Conservation (phyloP, 2,888 invertebrate species). For the Notodromas monacha region DNA sequence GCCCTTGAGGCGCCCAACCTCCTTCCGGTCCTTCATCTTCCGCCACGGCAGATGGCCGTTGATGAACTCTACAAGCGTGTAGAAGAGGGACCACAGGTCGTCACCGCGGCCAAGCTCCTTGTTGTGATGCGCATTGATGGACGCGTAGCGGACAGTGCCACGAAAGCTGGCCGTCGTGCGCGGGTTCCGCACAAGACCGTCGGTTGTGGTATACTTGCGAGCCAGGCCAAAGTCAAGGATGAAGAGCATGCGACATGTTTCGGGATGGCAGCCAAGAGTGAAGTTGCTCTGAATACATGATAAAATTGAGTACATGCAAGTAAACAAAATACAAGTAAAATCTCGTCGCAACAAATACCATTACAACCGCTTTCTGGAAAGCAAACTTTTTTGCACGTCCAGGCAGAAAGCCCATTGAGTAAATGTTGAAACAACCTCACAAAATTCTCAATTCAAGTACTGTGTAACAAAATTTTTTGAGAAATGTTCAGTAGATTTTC, state of each 20-base stretch:
- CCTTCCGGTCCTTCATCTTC: slow-evolving; percentile 92
- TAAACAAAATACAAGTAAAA: too few species aligned
- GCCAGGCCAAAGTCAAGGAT: slow-evolving; percentile 98
- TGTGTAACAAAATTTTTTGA: too few species aligned
- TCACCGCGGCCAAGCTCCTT: slow-evolving; percentile 97
- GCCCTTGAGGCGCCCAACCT: slow-evolving; percentile 32
- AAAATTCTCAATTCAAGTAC: too few species aligned
- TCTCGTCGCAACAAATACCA: too few species aligned
- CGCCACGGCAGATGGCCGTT: slow-evolving; percentile 94
- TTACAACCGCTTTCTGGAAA: too few species aligned
- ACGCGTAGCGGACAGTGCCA: slow-evolving; percentile 90
- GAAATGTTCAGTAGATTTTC: too few species aligned
- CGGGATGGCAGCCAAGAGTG: slow-evolving; percentile 74
- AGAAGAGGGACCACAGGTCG: slow-evolving; percentile 94
- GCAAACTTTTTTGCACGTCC: too few species aligned
- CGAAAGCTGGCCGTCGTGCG: slow-evolving; percentile 89
- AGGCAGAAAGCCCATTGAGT: too few species aligned
- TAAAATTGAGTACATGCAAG: background rate
- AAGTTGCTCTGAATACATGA: slow-evolving; percentile 31
- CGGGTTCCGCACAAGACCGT: slow-evolving; percentile 80
- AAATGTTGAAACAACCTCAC: too few species aligned
- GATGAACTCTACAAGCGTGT: slow-evolving; percentile 96
- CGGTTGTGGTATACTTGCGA: slow-evolving; percentile 78
- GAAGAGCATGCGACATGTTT: slow-evolving; percentile 62
- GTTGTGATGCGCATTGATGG: slow-evolving; percentile 95